A percentile compares a stretch with the other conserved stretches of the same genome.
These are phyloP conservation scores for Stenurella melanura DNA, from an alignment of 2,888 invertebrate species.

Conservation along the genomic window DNA sequence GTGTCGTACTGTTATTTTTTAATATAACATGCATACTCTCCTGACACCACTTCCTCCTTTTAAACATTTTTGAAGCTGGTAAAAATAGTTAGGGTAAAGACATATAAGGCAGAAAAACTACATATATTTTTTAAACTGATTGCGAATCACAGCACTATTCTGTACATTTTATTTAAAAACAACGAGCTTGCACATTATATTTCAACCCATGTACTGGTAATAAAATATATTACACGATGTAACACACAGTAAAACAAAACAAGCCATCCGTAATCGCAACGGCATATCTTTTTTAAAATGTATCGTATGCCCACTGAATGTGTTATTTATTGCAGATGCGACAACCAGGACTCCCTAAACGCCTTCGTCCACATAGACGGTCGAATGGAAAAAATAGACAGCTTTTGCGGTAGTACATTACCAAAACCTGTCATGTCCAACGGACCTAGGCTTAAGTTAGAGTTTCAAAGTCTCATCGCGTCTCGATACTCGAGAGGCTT, in stretches of 20 bases:
- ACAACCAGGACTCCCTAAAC: conserved; percentile 85
- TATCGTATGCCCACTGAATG: neutral
- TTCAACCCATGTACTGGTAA: neutral
- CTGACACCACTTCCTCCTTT: too few species aligned
- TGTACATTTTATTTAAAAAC: too few species aligned
- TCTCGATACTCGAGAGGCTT: conserved; percentile 89
- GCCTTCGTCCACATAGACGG: conserved; percentile 89
- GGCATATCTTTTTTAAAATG: neutral
- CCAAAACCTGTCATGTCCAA: conserved; percentile 96
- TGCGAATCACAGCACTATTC: too few species aligned
- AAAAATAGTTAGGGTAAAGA: too few species aligned
- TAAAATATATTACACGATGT: neutral
- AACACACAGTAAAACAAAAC: neutral
- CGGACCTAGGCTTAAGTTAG: conserved; percentile 88
- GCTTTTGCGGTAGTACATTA: conserved; percentile 87
- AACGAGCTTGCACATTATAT: too few species aligned
- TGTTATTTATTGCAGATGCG: conserved; percentile 77
- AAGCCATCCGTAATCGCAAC: neutral
- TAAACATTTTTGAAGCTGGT: too few species aligned
- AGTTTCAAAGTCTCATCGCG: conserved; percentile 88
- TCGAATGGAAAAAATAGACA: conserved; percentile 89
- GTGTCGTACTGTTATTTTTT: too few species aligned
- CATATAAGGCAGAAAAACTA: too few species aligned
- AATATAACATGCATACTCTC: too few species aligned
- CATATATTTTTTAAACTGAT: too few species aligned